A percentile compares a stretch with the other conserved stretches of the same genome.
These are phyloP conservation scores for Fratercula arctica DNA, from an alignment of 2,797 vertebrate species.

Conservation along the genomic window DNA sequence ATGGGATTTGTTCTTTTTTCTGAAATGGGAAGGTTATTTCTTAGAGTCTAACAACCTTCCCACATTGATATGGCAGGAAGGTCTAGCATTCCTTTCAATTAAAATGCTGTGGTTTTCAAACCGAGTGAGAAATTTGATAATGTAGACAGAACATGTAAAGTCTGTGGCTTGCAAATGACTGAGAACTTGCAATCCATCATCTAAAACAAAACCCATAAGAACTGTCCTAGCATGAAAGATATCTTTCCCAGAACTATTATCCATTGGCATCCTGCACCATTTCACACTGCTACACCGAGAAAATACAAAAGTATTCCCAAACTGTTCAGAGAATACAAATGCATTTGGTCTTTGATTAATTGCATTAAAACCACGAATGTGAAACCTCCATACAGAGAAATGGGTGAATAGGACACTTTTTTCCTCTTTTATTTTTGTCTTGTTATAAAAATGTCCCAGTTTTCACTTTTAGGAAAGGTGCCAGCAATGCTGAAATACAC, in stretches of 20 bases:
- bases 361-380: constrained; percentile 42
- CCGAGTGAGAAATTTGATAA: constrained; percentile 68
- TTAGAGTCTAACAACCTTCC: constrained; percentile 30
- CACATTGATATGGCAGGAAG: constrained; percentile 19
- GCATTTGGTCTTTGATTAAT: constrained; percentile 59
- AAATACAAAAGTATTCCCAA: constrained; percentile 36
- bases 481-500: constrained; percentile 45
- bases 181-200: constrained; percentile 67
- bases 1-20: not conserved
- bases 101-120: constrained; percentile 53
- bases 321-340: constrained; percentile 61
- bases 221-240: constrained; percentile 66
- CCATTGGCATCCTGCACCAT: constrained; percentile 50
- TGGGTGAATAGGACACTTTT: constrained; percentile 49
- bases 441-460: constrained; percentile 46
- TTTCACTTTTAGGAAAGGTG: constrained; percentile 59
- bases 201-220: constrained; percentile 65
- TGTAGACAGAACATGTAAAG: constrained; percentile 55
- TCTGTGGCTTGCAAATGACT: constrained; percentile 64
- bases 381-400: constrained; percentile 39
- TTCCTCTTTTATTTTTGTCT: constrained; percentile 43
- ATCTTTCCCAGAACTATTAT: constrained; percentile 58
- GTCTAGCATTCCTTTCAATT: constrained; percentile 47
- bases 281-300: constrained; percentile 27
- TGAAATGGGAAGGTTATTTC: constrained; percentile 44